Conservation (phyloP, 1,140 invertebrate species). For the Macrobrachium nipponense region DNA sequence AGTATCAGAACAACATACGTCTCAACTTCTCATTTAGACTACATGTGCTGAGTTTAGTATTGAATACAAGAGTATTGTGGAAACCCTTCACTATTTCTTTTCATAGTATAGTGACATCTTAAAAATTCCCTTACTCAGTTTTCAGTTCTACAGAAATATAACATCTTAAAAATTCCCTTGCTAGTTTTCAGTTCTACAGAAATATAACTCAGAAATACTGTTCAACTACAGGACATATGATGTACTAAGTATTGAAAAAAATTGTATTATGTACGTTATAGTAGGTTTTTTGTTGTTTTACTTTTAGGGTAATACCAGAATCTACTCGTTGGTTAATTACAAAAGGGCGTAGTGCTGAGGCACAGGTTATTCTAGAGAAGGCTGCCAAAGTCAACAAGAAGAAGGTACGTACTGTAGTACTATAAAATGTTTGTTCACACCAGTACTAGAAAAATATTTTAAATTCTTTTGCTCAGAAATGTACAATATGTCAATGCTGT, state of each 20-base stretch:
- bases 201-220: too few relatives aligned
- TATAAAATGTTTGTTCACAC: neutral
- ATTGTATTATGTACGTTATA: neutral
- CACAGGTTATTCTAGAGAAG: constrained; percentile 65
- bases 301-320: constrained; percentile 64
- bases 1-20: too few relatives aligned
- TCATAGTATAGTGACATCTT: too few relatives aligned
- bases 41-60: too few relatives aligned
- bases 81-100: too few relatives aligned
- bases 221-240: too few relatives aligned
- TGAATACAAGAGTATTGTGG: too few relatives aligned
- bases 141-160: too few relatives aligned
- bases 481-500: neutral
- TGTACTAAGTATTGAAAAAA: neutral
- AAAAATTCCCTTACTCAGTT: too few relatives aligned
- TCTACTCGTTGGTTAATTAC: constrained; percentile 62
- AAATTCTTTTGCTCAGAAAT: neutral
- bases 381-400: constrained; percentile 45
- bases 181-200: too few relatives aligned
- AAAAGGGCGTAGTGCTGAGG: constrained; percentile 56
- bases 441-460: neutral
- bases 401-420: constrained; percentile 1
- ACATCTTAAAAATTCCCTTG: too few relatives aligned
- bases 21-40: too few relatives aligned
- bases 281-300: neutral